Conservation (phyloP, 2,113 vertebrate species). For the Odontesthes bonariensis region DNA sequence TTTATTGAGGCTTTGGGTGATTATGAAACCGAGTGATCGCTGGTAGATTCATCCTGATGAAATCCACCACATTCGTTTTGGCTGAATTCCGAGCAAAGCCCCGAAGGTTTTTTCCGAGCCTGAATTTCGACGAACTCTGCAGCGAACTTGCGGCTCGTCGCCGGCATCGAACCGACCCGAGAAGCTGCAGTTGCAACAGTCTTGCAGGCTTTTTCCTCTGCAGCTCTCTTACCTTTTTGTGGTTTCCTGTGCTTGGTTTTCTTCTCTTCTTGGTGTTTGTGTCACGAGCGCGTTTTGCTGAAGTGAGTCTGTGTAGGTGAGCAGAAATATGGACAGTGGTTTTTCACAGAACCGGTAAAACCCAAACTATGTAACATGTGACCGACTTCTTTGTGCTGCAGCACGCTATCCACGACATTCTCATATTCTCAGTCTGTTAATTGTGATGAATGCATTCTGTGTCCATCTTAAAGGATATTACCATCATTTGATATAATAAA, state of each 20-base stretch:
- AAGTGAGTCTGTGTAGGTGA: slow-evolving; percentile 12
- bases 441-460: no score
- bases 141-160: background rate
- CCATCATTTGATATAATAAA: no score
- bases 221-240: slow-evolving; percentile 44
- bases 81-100: background rate
- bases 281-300: background rate
- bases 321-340: slow-evolving; percentile 26
- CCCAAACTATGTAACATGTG: slow-evolving; percentile 8
- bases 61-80: no score
- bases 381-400: background rate
- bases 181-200: slow-evolving; percentile 48
- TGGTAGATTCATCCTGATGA: no score
- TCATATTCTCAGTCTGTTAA: background rate
- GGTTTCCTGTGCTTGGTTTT: slow-evolving; percentile 67
- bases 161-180: background rate
- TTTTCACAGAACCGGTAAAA: slow-evolving; percentile 55
- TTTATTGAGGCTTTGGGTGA: no score
- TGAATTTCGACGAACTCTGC: slow-evolving; percentile 18
- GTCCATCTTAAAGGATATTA: no score
- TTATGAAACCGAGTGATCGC: no score
- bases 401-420: background rate
- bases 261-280: slow-evolving; percentile 41
- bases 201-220: slow-evolving; percentile 21
- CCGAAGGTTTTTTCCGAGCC: no score